Base-by-base conservation (phyloP, 2,888 invertebrate genomes). In the Sphaerophoria taeniata region DNA sequence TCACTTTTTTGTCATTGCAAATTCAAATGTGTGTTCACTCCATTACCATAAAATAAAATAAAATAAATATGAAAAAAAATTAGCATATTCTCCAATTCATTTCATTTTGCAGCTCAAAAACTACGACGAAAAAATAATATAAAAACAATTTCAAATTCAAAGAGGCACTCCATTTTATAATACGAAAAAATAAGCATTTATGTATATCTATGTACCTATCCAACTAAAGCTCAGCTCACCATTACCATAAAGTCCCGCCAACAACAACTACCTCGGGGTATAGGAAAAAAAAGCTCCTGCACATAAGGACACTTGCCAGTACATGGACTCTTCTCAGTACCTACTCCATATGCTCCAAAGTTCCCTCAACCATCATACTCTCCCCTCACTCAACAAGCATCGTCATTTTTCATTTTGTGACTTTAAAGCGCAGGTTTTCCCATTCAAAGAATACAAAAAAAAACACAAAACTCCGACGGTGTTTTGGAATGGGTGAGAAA, bases 391-490 rank as follows among this genome's bases (percentile, higher is more conserved):
- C 33, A 49, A 49, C 47, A 63, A 24, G 31, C 11, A n/a, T 14
- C 34, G 34, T 36, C 16, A 2, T 36, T 56, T 58, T 58, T 34
- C 6, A 12, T 53, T 67, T 34, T 16, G 16, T 36, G 63, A 53
- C 74, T 71, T 75, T 84, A 84, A 79, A 81, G 85, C 85, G 85
- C 85, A 85, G 69, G 85, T 53, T 76, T 73, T 73, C 14, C 36
- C 43, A 45, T 12, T 12, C 12, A 12, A 49, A 49, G 3, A 49
- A 49, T n/a, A 60, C n/a, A 31, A 39, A 49, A 39, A 7, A 39
- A 7, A 83, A 34, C 14, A 34, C 1, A 39, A 43, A 60, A 60
- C 39, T 60, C 24, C 60, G 60, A 39, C 60, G 60, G 43, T 43
- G 3, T 16, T 49, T 6, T 49, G 45, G 14, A 34, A 39, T 60